Evolutionary conservation across 2,888 invertebrate genomes (phyloP).

Genomic region (Eulithis prunata): DNA sequence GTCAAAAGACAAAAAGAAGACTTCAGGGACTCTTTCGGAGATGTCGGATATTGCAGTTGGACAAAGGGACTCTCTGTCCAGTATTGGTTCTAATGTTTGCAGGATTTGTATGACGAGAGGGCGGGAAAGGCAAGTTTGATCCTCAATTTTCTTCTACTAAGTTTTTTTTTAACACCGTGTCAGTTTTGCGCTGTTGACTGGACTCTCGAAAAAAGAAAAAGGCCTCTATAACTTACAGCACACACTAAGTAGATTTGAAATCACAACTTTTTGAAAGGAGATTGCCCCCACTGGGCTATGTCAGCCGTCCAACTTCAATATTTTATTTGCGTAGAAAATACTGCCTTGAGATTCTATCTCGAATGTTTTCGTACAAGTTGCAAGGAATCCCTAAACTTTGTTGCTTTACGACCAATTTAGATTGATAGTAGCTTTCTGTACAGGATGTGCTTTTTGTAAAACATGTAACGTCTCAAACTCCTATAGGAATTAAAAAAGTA

Average conservation of each 20-base stretch:
- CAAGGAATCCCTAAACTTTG: conserved; percentile 30
- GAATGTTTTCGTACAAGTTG: conserved; percentile 40
- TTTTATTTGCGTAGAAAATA: conserved; percentile 44
- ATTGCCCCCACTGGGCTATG: background rate
- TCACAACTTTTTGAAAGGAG: background rate
- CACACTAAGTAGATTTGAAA: background rate
- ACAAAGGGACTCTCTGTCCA: conserved; percentile 74
- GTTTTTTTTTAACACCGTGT: too few relatives aligned
- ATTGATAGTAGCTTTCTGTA: conserved; percentile 21
- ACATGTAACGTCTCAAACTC: background rate
- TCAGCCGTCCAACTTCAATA: conserved; percentile 24
- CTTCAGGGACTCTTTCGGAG: conserved; percentile 62
- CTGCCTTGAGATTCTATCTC: conserved; percentile 39
- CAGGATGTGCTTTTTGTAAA: conserved; percentile 10
- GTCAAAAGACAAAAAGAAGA: conserved; percentile 70
- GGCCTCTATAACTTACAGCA: too few relatives aligned
- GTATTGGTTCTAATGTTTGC: conserved; percentile 86
- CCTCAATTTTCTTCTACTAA: background rate
- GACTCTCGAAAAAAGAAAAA: too few relatives aligned
- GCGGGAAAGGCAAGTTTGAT: conserved; percentile 60
- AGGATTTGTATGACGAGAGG: conserved; percentile 86
- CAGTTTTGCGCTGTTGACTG: too few relatives aligned
- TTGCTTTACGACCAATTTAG: conserved; percentile 34
- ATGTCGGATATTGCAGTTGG: conserved; percentile 64
- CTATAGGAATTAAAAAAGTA: too few relatives aligned